Conservation (phyloP, 2,797 vertebrate species). For the Stomatorhinus walkeri region DNA sequence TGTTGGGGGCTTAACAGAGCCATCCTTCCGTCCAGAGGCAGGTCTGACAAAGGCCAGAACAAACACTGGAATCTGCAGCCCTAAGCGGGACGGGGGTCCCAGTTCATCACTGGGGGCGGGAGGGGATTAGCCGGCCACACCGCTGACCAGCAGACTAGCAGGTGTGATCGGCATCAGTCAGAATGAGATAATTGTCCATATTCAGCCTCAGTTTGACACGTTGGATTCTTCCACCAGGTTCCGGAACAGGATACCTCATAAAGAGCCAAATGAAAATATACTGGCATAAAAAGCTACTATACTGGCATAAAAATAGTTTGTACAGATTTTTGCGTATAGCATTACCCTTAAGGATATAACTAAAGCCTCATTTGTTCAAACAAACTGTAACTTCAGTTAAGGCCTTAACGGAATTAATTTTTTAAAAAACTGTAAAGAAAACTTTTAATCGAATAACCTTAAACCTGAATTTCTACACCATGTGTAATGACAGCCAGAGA, state of each 20-base stretch:
- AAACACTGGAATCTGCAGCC: neutral
- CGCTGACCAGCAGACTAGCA: neutral
- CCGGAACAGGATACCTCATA: neutral
- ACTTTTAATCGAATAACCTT: neutral
- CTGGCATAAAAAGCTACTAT: neutral
- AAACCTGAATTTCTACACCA: neutral
- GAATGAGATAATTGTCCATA: neutral
- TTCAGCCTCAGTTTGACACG: neutral
- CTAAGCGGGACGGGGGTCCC: no score
- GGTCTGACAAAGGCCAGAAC: neutral
- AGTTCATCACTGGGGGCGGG: no score
- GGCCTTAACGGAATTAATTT: neutral
- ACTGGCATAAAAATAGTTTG: neutral
- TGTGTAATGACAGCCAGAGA: slow-evolving; percentile 44
- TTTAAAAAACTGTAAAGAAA: neutral
- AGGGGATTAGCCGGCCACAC: neutral
- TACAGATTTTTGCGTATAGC: neutral
- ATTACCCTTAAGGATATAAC: neutral
- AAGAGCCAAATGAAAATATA: neutral
- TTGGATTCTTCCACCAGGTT: neutral
- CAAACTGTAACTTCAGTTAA: neutral
- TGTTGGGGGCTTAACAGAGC: neutral
- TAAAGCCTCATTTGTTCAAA: neutral
- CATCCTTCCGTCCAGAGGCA: neutral
- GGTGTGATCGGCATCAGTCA: neutral